These are phyloP conservation scores for rat (Rattus norvegicus) DNA, from an alignment of 2,113 vertebrate species.

Conservation along the genomic window DNA sequence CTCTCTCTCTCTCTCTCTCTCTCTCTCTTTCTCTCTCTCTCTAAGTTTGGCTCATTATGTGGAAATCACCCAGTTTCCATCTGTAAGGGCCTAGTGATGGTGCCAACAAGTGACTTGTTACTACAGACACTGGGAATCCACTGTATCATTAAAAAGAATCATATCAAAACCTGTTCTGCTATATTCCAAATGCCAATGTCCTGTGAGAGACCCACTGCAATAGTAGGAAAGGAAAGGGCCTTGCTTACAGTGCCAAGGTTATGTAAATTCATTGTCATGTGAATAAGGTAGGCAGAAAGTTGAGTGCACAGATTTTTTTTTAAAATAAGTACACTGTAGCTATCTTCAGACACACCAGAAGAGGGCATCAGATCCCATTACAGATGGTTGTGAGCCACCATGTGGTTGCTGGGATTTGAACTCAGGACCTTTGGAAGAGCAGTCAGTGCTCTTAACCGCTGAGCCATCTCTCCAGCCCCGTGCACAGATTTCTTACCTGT, in stretches of 20 bases:
- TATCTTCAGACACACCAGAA: too few relatives aligned
- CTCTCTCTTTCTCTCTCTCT: constrained; percentile 57
- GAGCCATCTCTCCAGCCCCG: too few relatives aligned
- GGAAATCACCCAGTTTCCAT: constrained; percentile 22
- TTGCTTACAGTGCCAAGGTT: background rate
- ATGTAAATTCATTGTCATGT: background rate
- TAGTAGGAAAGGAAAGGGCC: background rate
- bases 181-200: background rate
- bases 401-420: too few relatives aligned
- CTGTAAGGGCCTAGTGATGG: background rate
- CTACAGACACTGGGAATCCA: constrained; percentile 25
- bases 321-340: too few relatives aligned
- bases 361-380: too few relatives aligned
- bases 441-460: too few relatives aligned
- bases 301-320: background rate
- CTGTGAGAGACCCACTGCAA: background rate
- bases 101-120: constrained; percentile 51
- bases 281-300: background rate
- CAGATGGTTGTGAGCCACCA: too few relatives aligned
- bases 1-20: background rate
- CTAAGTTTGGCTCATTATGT: constrained; percentile 18
- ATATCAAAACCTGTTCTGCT: constrained; percentile 16
- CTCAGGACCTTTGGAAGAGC: too few relatives aligned
- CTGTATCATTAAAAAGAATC: constrained; percentile 38
- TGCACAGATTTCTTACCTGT: background rate